Evolutionary conservation across 2,113 vertebrate species (phyloP).

Genomic region (Anarrhichthys ocellatus): DNA sequence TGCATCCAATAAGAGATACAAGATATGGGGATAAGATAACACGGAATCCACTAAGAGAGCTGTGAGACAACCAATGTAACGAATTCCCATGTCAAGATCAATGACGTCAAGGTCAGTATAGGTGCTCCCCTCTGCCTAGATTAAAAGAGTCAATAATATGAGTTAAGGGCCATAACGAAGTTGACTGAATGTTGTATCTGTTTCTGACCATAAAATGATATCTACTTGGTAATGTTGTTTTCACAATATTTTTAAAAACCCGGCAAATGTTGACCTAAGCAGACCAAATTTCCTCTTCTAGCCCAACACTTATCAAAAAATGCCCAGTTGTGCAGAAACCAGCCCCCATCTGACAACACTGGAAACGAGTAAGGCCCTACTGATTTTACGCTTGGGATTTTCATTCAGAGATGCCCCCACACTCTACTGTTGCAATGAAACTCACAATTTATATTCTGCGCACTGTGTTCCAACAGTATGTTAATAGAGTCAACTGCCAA

Average conservation of each 20-base stretch:
- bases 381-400: constrained; percentile 16
- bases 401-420: constrained; percentile 7
- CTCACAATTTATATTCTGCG: constrained; percentile 20
- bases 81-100: neutral
- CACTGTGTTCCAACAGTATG: neutral
- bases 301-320: too few species aligned
- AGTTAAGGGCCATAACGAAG: neutral
- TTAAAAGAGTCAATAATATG: neutral
- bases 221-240: neutral
- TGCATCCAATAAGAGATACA: too few species aligned
- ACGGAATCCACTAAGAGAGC: too few species aligned
- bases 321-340: too few species aligned
- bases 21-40: too few species aligned
- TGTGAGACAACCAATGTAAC: too few species aligned
- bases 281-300: too few species aligned
- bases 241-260: too few species aligned
- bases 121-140: too few species aligned
- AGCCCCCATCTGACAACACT: too few species aligned
- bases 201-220: neutral
- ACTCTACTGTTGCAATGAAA: constrained; percentile 5
- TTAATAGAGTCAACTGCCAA: constrained; percentile 35
- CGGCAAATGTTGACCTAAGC: too few species aligned
- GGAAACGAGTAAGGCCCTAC: neutral
- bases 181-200: neutral
- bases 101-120: neutral